These are phyloP conservation scores for Puma concolor DNA, from an alignment of 2,113 vertebrate species.

Conservation along the genomic window DNA sequence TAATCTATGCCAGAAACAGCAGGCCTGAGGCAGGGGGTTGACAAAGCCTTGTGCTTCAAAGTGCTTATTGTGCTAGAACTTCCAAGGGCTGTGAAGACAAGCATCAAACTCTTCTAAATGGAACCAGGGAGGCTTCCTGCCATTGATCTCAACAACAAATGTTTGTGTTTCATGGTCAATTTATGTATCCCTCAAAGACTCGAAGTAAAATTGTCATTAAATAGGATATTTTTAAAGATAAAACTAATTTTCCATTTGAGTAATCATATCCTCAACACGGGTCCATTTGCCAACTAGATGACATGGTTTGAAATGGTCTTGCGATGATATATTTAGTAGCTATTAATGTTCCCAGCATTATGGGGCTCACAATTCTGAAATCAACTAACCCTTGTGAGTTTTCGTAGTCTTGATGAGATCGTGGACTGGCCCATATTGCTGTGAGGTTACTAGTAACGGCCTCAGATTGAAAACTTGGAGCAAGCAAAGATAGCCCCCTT, in stretches of 20 bases:
- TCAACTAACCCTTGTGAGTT: not conserved
- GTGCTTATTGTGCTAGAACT: slow-evolving; percentile 70
- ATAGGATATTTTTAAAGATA: slow-evolving; percentile 53
- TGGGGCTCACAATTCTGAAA: not conserved
- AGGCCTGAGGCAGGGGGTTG: slow-evolving; percentile 76
- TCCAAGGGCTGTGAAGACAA: slow-evolving; percentile 68
- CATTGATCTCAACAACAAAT: slow-evolving; percentile 74
- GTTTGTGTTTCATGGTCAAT: slow-evolving; percentile 67
- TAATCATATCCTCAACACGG: not conserved
- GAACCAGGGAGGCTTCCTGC: slow-evolving; percentile 53
- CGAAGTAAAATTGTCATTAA: slow-evolving; percentile 41
- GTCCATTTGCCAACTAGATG: not conserved
- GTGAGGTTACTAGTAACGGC: not conserved
- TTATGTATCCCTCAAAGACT: slow-evolving; percentile 63
- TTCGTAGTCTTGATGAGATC: not conserved
- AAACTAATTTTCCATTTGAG: slow-evolving; percentile 62
- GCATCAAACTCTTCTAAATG: slow-evolving; percentile 73
- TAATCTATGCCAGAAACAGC: slow-evolving; percentile 78
- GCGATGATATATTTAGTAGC: not conserved
- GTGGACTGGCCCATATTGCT: not conserved
- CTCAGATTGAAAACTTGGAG: not conserved
- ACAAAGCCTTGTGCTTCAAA: slow-evolving; percentile 75
- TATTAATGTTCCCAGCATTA: not conserved
- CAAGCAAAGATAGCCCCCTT: not conserved
- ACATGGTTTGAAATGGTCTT: not conserved